Conservation (phyloP, 2,113 vertebrate genomes). For the Daphoenositta chrysoptera region DNA sequence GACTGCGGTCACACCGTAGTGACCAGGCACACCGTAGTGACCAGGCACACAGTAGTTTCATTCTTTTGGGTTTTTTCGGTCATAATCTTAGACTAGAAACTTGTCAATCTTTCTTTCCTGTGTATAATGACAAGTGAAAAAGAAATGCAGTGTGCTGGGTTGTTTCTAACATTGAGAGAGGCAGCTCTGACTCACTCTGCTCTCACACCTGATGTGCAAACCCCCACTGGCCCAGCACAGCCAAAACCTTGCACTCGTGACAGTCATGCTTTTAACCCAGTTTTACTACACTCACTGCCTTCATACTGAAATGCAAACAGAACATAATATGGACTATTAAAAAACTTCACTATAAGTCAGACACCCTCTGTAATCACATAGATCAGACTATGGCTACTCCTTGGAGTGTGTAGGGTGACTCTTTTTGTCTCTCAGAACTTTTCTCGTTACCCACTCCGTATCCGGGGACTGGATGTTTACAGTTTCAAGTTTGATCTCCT, state of each 20-base stretch:
- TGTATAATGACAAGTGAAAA: not conserved
- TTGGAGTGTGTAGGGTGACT: not conserved
- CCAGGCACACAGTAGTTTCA: not conserved
- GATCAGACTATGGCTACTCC: not conserved
- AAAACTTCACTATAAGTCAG: not conserved
- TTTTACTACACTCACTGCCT: not conserved
- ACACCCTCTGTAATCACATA: not conserved
- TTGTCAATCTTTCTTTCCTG: not conserved
- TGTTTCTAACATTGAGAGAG: not conserved
- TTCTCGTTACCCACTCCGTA: not conserved
- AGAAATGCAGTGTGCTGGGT: not conserved
- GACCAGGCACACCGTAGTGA: not conserved
- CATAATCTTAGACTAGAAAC: not conserved
- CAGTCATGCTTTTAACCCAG: not conserved
- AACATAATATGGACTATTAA: not conserved
- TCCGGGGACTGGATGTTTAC: not conserved
- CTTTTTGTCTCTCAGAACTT: not conserved
- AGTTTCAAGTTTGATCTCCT: not conserved
- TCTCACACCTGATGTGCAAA: not conserved
- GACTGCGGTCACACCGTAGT: fast-evolving
- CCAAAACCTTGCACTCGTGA: not conserved
- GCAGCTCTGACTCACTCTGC: conserved; percentile 7
- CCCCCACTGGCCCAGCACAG: not conserved
- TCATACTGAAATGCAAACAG: not conserved
- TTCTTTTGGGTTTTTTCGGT: not conserved